A percentile compares a stretch with the other conserved stretches of the same genome.
Conservation (phyloP, 2,797 vertebrate species). For the Pseudochirops cupreus region DNA sequence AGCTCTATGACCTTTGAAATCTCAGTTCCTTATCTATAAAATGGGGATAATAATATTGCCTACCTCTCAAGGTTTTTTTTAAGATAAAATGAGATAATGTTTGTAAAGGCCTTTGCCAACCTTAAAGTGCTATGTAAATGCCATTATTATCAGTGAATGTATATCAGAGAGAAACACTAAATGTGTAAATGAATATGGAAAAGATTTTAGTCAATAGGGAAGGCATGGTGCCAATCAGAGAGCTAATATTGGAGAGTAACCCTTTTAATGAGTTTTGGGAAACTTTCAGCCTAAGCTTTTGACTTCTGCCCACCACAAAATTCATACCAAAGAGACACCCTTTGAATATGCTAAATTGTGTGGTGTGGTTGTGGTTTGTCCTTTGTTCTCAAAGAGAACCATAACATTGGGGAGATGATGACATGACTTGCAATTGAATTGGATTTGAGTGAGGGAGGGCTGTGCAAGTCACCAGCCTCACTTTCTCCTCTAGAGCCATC, state of each 20-base stretch:
- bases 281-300: background rate
- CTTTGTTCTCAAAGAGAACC: too few species aligned
- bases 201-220: background rate
- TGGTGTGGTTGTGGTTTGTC: too few species aligned
- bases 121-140: background rate
- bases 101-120: background rate
- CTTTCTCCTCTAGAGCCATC: too few species aligned
- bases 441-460: too few species aligned
- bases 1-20: background rate
- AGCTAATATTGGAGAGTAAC: background rate
- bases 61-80: background rate
- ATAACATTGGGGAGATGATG: too few species aligned
- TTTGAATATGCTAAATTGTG: too few species aligned
- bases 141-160: background rate
- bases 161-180: background rate
- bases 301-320: conserved; percentile 21
- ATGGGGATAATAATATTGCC: background rate
- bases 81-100: background rate
- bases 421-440: too few species aligned
- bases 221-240: background rate
- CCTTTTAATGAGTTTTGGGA: background rate
- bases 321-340: conserved; percentile 45
- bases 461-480: too few species aligned
- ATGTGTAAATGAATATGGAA: background rate
- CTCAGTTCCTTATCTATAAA: background rate